phyloP scores from a whole-genome alignment of 2,888 invertebrate genomes.

The Diarsia dahlii region DNA sequence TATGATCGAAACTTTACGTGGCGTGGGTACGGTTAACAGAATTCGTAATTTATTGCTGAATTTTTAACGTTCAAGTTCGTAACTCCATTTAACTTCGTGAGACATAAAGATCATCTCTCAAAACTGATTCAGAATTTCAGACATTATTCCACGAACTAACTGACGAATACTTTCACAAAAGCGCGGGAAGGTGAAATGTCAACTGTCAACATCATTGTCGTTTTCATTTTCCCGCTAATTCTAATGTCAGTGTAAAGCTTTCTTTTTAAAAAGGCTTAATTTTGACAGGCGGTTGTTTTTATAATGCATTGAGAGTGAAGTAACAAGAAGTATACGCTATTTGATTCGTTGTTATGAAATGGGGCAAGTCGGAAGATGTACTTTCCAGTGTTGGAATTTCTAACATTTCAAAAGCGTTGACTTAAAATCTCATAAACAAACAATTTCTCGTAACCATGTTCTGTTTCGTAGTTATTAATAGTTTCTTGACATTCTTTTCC shows the following conservation, averaged over 20 bases:
- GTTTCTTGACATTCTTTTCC: conserved; percentile 46
- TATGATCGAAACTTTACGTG: conserved; percentile 44
- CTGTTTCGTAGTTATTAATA: conserved; percentile 44
- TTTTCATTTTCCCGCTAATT: conserved; percentile 31
- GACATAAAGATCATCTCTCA: conserved; percentile 62
- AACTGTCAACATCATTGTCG: conserved; percentile 33
- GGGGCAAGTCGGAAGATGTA: neutral
- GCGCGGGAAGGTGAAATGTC: conserved; percentile 42
- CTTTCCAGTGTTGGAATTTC: neutral
- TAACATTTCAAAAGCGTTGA: conserved; percentile 29
- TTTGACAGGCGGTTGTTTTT: conserved; percentile 7
- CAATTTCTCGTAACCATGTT: conserved; percentile 17
- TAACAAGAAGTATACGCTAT: neutral
- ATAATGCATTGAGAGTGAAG: neutral
- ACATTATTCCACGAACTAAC: conserved; percentile 32
- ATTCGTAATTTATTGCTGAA: conserved; percentile 55
- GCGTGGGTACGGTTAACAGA: conserved; percentile 49
- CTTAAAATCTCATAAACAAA: conserved; percentile 29
- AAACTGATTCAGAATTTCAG: conserved; percentile 32
- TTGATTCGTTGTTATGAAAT: conserved; percentile 14
- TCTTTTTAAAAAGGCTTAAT: neutral
- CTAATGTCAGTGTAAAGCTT: conserved; percentile 39
- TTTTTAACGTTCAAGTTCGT: conserved; percentile 51
- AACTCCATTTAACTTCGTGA: conserved; percentile 62
- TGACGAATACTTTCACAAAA: conserved; percentile 40